phyloP scores from a whole-genome alignment of 2,888 invertebrate species.

The Sepioteuthis lessoniana region DNA sequence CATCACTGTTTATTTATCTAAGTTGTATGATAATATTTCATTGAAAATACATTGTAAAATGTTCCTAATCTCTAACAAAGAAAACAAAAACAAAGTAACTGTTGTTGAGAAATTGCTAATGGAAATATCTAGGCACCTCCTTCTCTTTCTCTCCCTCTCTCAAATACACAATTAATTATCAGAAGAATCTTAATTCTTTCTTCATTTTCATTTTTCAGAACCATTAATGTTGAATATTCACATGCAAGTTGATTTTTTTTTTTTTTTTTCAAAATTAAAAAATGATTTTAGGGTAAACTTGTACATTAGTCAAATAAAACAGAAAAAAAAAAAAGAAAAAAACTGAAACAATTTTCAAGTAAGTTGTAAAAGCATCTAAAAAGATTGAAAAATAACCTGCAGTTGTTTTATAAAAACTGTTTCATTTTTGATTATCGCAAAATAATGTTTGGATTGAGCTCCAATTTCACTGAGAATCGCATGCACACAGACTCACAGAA shows the following conservation, averaged over 20 bases:
- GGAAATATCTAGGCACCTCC: background rate
- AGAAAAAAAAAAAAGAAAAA: background rate
- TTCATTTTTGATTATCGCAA: background rate
- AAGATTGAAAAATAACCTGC: background rate
- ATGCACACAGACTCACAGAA: background rate
- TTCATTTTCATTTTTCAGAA: background rate
- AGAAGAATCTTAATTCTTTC: conserved; percentile 11
- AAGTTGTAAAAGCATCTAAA: background rate
- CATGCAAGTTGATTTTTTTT: background rate
- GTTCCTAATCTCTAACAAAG: background rate
- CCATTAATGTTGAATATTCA: background rate
- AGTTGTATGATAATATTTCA: too few relatives aligned
- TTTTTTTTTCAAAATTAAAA: background rate
- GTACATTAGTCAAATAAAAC: background rate
- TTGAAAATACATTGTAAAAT: background rate
- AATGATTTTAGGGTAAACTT: background rate
- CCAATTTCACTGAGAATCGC: background rate
- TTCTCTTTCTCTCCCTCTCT: background rate
- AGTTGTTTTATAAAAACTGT: conserved; percentile 23
- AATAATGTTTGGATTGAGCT: background rate
- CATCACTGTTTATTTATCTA: background rate
- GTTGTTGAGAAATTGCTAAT: background rate
- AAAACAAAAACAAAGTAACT: background rate
- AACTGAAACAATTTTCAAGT: background rate
- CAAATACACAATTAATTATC: background rate